phyloP scores from a whole-genome alignment of 30 jellyfish, hydroid and myxozoan species.

The Turritopsis rubra region DNA sequence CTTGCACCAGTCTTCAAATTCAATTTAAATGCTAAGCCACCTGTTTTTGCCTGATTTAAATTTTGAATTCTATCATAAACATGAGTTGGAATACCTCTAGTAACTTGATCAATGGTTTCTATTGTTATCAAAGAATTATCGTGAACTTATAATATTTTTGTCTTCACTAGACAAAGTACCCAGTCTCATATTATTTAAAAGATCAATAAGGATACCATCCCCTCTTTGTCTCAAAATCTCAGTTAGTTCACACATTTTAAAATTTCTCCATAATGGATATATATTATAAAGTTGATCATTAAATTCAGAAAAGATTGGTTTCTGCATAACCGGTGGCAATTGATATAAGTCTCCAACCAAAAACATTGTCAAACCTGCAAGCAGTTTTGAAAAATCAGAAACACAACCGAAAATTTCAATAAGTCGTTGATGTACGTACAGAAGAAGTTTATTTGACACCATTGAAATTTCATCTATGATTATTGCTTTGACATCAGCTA shows the following conservation, averaged over 20 bases:
- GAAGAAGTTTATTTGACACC: neutral
- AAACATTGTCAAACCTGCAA: neutral
- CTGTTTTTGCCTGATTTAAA: neutral
- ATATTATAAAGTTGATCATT: too few relatives aligned
- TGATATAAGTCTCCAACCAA: conserved; percentile 6
- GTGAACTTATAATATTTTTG: neutral
- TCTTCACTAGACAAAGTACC: too few relatives aligned
- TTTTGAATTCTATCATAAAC: conserved; percentile 5
- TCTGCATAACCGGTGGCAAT: too few relatives aligned
- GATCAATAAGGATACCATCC: too few relatives aligned
- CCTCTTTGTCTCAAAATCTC: too few relatives aligned
- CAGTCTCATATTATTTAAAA: too few relatives aligned
- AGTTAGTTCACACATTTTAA: too few relatives aligned
- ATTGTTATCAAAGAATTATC: neutral
- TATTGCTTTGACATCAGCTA: neutral
- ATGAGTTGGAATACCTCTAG: conserved; percentile 1
- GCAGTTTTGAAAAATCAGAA: conserved; percentile 6
- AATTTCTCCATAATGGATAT: too few relatives aligned
- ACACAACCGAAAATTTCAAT: conserved; percentile 4
- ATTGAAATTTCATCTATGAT: conserved; percentile 2
- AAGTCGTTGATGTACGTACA: conserved; percentile 2
- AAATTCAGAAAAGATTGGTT: too few relatives aligned
- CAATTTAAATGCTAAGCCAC: neutral
- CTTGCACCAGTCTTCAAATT: neutral
- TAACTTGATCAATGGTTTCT: neutral